Base-by-base conservation (phyloP, 2,113 vertebrate species). In the Alectura lathami region DNA sequence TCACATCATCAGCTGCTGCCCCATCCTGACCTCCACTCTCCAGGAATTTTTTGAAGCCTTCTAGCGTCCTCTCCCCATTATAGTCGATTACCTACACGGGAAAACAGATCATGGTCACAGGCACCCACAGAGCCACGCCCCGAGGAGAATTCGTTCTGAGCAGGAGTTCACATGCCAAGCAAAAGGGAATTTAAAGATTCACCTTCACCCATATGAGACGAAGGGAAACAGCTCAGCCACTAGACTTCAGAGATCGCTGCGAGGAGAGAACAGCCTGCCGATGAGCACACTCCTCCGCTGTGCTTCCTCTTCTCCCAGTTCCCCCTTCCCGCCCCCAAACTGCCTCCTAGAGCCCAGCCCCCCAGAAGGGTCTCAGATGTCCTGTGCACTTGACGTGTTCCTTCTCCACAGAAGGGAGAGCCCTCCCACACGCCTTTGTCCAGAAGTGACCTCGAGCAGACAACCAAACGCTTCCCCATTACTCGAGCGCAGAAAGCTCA, bases 21-120 rank as follows among this genome's bases (percentile, higher is more conserved):
- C 99, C 99, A 3, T 99, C 99, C 96, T 98, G 98, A 16, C 99
- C 99, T 5, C 99, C 99, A 0, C 99, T 99, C 96, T 99, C 99
- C 97, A 99, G 60, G 97, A 99, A 99, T 84, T 99, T 99, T 59
- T 98, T 98, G 93, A 99, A 99, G 45, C 99, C 99, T 22, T 99
- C 99, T 83, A 99, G 91, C 1, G 99, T 99, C 97, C 99, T 98
- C 96, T 99, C 99, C 0, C 99, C 99, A 1, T 99, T 99, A 94
- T 99, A 99, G 59, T 99, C 99, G 27, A 99, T 98, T 57, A 99
- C 98, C 99, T 99, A 93, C 5, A 76, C 40, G 67, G 24, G 43
- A 13, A 27, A 29, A 23, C 32, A 22, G 23, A 38, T 3, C 32
- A 53, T 79, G 69, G 86, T 86, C 69, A 89, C 7, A 3, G 62